These are phyloP conservation scores for Halesus radiatus DNA, from an alignment of 1,140 invertebrate species.

Conservation along the genomic window DNA sequence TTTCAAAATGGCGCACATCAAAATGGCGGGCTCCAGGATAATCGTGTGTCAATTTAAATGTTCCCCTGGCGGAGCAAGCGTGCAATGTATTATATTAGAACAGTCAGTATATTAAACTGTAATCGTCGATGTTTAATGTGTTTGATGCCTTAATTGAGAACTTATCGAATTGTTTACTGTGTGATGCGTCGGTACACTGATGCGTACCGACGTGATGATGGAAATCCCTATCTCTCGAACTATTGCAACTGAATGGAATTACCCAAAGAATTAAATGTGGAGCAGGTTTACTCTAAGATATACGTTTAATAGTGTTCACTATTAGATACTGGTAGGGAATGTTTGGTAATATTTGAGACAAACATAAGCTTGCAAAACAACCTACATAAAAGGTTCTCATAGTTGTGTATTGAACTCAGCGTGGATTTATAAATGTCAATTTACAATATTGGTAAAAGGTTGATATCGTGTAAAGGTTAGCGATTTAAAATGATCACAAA, in stretches of 20 bases:
- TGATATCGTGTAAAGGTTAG: no score
- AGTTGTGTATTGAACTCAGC: no score
- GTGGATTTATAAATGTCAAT: not conserved
- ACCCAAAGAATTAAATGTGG: no score
- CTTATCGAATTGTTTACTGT: constrained; percentile 36
- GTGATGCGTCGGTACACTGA: not conserved
- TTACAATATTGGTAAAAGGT: not conserved
- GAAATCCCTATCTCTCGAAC: not conserved
- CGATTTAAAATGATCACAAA: no score
- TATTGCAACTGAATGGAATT: no score
- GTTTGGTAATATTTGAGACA: no score
- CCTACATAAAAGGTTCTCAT: no score
- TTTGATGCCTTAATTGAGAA: constrained; percentile 40
- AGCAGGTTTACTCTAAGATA: no score
- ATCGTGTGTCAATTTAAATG: constrained; percentile 43
- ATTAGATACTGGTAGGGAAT: no score
- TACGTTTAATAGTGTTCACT: no score
- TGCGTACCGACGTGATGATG: no score
- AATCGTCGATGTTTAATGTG: constrained; percentile 33
- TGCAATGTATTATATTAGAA: constrained; percentile 6
- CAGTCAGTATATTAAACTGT: constrained; percentile 36
- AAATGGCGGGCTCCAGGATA: constrained; percentile 34
- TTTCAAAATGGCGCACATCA: constrained; percentile 6
- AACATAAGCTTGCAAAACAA: no score
- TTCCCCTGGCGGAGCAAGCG: not conserved